phyloP scores from a whole-genome alignment of 2,797 vertebrate genomes.

The Champsocephalus gunnari region DNA sequence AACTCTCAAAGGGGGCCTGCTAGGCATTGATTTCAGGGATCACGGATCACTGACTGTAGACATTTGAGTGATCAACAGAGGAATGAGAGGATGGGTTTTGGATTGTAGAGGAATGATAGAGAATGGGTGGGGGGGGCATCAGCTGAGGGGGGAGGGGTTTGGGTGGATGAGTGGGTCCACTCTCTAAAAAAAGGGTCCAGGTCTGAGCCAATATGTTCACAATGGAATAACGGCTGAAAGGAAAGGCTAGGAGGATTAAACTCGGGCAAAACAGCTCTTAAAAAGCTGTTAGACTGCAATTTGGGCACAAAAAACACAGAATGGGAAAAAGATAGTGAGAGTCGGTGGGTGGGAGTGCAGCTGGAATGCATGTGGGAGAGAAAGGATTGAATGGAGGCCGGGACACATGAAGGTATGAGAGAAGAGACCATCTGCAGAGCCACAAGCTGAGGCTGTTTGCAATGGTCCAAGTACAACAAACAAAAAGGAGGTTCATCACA shows the following conservation, averaged over 20 bases:
- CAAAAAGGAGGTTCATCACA: conserved; percentile 50
- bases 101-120: conserved; percentile 58
- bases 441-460: conserved; percentile 36
- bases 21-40: conserved; percentile 76
- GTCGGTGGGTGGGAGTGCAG: conserved; percentile 62
- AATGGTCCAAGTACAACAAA: conserved; percentile 39
- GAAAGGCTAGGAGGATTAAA: conserved; percentile 85
- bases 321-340: conserved; percentile 67
- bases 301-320: conserved; percentile 79
- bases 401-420: conserved; percentile 40
- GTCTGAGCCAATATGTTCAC: conserved; percentile 84
- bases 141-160: conserved; percentile 38
- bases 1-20: conserved; percentile 70
- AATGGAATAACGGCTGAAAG: conserved; percentile 85
- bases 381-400: conserved; percentile 42
- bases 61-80: conserved; percentile 60
- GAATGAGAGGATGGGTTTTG: conserved; percentile 58
- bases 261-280: conserved; percentile 86
- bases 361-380: conserved; percentile 68
- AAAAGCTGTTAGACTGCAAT: conserved; percentile 89
- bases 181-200: conserved; percentile 77
- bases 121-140: conserved; percentile 63
- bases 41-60: conserved; percentile 70
- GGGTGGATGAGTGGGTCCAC: conserved; percentile 64
- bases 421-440: conserved; percentile 54